Percentiles rank a stretch among this genome's conserved stretches.
These are phyloP conservation scores for Carduelis carduelis DNA, from an alignment of 2,797 vertebrate species.

Conservation along the genomic window DNA sequence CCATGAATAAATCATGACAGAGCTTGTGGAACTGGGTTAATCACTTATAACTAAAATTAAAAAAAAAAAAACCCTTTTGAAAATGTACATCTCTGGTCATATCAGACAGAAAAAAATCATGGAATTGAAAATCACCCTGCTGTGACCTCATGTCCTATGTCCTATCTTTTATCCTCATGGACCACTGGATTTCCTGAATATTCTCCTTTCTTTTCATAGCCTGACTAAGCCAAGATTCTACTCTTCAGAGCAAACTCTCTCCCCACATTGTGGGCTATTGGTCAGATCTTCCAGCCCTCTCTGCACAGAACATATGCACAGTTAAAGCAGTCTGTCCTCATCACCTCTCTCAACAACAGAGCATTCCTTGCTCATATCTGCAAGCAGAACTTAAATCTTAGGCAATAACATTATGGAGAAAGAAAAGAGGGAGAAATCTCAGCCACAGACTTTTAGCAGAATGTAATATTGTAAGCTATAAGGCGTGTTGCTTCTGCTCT, in stretches of 20 bases:
- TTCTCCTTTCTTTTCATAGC: background rate
- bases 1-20: background rate
- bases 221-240: background rate
- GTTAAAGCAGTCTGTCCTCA: background rate
- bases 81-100: background rate
- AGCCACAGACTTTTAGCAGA: background rate
- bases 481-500: background rate
- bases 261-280: rapidly evolving
- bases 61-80: background rate
- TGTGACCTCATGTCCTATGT: background rate
- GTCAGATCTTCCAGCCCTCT: rapidly evolving
- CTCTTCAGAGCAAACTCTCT: background rate
- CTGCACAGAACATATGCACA: background rate
- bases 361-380: background rate
- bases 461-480: background rate
- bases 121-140: background rate
- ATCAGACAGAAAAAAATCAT: background rate
- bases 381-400: background rate
- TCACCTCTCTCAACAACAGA: background rate
- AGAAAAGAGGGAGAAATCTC: background rate
- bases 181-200: background rate
- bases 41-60: background rate
- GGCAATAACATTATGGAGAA: background rate
- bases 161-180: background rate
- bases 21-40: background rate